Percentiles rank a stretch among this genome's conserved stretches.
These are phyloP conservation scores for Poeciliopsis retropinna DNA, from an alignment of 2,113 vertebrate species.

Conservation along the genomic window DNA sequence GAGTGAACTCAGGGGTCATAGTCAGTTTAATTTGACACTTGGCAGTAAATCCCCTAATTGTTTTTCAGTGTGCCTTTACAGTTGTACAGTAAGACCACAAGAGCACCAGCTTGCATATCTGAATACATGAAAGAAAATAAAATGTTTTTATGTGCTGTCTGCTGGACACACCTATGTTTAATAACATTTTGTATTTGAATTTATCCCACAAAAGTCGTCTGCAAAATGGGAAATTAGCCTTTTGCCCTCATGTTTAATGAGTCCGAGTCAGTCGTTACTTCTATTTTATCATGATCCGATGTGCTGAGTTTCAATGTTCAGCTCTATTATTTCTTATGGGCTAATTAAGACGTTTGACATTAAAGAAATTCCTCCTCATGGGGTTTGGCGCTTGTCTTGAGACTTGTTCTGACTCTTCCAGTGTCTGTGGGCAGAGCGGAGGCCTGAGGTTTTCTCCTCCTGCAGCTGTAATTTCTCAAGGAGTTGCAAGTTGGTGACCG, in stretches of 20 bases:
- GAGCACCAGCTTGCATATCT: constrained; percentile 76
- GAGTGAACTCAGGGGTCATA: constrained; percentile 76
- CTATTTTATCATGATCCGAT: constrained; percentile 81
- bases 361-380: constrained; percentile 77
- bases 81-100: constrained; percentile 78
- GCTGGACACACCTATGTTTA: constrained; percentile 79
- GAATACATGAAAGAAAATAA: constrained; percentile 77
- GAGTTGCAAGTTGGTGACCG: constrained; percentile 51
- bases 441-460: constrained; percentile 51
- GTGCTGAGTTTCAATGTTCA: constrained; percentile 66
- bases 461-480: constrained; percentile 64
- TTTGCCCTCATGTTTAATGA: constrained; percentile 73
- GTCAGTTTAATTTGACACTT: constrained; percentile 76
- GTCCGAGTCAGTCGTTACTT: constrained; percentile 67
- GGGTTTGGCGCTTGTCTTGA: constrained; percentile 66
- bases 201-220: constrained; percentile 74
- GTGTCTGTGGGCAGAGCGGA: constrained; percentile 51
- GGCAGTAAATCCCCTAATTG: constrained; percentile 80
- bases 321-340: constrained; percentile 81
- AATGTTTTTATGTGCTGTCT: constrained; percentile 80
- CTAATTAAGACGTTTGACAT: constrained; percentile 82
- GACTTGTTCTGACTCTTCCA: constrained; percentile 69
- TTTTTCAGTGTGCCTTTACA: constrained; percentile 75
- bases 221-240: constrained; percentile 78
- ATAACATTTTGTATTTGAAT: constrained; percentile 75